Conservation (phyloP, 2,113 vertebrate genomes). For the Anhinga rufa region DNA sequence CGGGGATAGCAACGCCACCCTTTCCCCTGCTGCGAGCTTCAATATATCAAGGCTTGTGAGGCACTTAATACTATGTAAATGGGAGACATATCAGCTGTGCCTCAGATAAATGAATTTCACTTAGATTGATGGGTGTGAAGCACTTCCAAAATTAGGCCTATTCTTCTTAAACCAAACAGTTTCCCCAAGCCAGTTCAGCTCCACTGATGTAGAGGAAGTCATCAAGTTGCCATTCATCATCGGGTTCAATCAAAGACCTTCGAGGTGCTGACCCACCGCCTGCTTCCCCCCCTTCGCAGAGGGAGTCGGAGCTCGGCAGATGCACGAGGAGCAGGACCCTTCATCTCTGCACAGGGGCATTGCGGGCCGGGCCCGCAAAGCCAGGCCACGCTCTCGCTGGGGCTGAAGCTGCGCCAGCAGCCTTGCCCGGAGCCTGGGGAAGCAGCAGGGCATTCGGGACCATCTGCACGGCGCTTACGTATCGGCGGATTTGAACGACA, state of each 20-base stretch:
- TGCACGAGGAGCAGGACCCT: not conserved
- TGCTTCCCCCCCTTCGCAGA: not conserved
- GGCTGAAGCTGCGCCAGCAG: not conserved
- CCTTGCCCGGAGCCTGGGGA: accelerated
- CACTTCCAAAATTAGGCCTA: slow-evolving; percentile 64
- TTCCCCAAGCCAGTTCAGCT: slow-evolving; percentile 62
- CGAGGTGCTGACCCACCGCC: not conserved
- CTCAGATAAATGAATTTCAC: slow-evolving; percentile 64
- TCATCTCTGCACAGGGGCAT: accelerated
- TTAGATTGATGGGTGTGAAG: slow-evolving; percentile 64
- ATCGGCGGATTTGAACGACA: not conserved
- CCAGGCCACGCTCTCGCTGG: accelerated
- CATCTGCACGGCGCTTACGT: accelerated
- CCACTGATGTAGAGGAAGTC: slow-evolving; percentile 55
- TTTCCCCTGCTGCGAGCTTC: slow-evolving; percentile 17
- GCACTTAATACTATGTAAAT: slow-evolving; percentile 56
- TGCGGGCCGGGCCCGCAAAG: not conserved
- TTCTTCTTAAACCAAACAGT: slow-evolving; percentile 65
- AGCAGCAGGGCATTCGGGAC: not conserved
- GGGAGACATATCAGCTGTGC: slow-evolving; percentile 58
- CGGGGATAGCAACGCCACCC: not conserved
- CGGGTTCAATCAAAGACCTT: slow-evolving; percentile 1
- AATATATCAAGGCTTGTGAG: slow-evolving; percentile 27
- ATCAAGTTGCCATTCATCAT: slow-evolving; percentile 60
- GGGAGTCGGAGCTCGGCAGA: not conserved